These are phyloP conservation scores for Semaprochilodus insignis DNA, from an alignment of 2,797 vertebrate genomes.

Conservation along the genomic window DNA sequence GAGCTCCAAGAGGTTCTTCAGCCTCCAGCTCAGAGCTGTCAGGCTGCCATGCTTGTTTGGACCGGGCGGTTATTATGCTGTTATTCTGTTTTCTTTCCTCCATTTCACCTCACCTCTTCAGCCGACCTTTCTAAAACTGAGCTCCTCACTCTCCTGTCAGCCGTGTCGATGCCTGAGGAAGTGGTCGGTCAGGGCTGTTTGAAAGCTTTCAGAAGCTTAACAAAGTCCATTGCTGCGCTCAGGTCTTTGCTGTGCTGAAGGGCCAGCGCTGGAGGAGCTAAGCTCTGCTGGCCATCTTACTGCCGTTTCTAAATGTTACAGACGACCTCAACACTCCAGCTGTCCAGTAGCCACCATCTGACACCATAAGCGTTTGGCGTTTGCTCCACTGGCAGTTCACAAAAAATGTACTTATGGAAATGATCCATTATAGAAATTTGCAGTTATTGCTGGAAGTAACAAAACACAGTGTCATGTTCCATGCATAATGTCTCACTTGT, in stretches of 20 bases:
- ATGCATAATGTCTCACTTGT: too few relatives aligned
- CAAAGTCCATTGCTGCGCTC: neutral
- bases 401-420: too few relatives aligned
- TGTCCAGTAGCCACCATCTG: neutral
- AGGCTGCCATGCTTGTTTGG: slow-evolving; percentile 10
- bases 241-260: neutral
- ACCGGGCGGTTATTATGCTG: neutral
- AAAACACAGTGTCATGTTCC: too few relatives aligned
- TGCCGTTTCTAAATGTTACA: neutral
- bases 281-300: neutral
- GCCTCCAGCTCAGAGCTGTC: slow-evolving; percentile 7
- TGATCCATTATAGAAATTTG: too few relatives aligned
- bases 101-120: slow-evolving; percentile 33
- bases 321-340: neutral
- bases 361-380: neutral
- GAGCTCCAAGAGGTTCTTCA: neutral
- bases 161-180: neutral
- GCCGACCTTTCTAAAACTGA: slow-evolving; percentile 33
- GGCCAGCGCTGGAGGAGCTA: neutral
- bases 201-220: slow-evolving; percentile 8
- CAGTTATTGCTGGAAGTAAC: too few relatives aligned
- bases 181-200: neutral
- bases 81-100: slow-evolving; percentile 23
- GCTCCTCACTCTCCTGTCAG: slow-evolving; percentile 6
- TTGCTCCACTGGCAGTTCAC: too few relatives aligned